A percentile compares a stretch with the other conserved stretches of the same genome.
Evolutionary conservation across 2,888 invertebrate species (phyloP).

Genomic region (Troides aeacus): DNA sequence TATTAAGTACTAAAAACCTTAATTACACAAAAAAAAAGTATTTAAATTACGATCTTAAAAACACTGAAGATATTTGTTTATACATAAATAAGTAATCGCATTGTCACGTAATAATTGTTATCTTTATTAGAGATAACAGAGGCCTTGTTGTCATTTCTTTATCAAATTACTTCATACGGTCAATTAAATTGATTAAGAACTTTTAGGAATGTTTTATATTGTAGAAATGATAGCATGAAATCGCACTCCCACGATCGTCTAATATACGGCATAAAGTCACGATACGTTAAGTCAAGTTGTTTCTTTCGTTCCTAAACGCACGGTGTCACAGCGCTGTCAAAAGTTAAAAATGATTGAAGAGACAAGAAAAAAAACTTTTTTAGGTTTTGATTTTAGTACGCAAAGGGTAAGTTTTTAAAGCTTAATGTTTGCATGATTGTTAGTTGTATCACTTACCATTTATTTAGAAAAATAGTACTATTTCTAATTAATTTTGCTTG

Average conservation of each 20-base stretch:
- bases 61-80: neutral
- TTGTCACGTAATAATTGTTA: conserved; percentile 27
- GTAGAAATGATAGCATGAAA: conserved; percentile 54
- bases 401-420: conserved; percentile 84
- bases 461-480: neutral
- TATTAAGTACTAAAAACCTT: too few species aligned
- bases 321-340: conserved; percentile 62
- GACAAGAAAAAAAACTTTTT: conserved; percentile 79
- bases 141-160: conserved; percentile 37
- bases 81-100: neutral
- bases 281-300: conserved; percentile 10
- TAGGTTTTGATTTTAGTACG: conserved; percentile 93
- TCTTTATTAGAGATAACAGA: conserved; percentile 45
- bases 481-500: neutral
- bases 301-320: conserved; percentile 38
- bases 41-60: neutral
- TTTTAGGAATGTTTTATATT: conserved; percentile 43
- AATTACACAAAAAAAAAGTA: too few species aligned
- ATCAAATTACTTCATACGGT: conserved; percentile 42
- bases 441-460: too few species aligned
- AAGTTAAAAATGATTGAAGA: conserved; percentile 66
- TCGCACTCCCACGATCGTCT: conserved; percentile 40
- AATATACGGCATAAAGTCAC: conserved; percentile 52
- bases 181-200: conserved; percentile 44
- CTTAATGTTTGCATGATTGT: neutral